These are phyloP conservation scores for Lepidochitona cinerea DNA, from an alignment of 2,888 invertebrate species.

Conservation along the genomic window DNA sequence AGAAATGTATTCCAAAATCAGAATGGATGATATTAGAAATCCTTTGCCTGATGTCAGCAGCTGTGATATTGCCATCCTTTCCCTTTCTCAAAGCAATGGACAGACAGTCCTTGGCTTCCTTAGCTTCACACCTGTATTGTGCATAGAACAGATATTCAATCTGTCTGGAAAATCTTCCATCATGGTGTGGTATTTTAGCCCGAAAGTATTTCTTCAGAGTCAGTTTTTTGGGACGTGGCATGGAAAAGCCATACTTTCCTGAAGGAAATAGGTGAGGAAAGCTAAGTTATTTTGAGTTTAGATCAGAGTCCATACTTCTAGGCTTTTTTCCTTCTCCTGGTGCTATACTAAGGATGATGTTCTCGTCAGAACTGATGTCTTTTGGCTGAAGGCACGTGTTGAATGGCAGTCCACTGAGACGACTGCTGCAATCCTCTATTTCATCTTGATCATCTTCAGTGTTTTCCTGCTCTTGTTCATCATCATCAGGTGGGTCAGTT, in stretches of 20 bases:
- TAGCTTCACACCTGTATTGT: constrained; percentile 29
- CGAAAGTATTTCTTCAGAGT: constrained; percentile 25
- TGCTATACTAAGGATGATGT: constrained; percentile 20
- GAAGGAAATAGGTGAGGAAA: constrained; percentile 25
- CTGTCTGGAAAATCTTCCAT: constrained; percentile 29
- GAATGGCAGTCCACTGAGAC: constrained; percentile 20
- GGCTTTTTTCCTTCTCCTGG: constrained; percentile 26
- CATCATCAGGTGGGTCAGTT: background rate
- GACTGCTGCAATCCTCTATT: background rate
- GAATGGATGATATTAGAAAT: background rate
- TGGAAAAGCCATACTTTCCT: constrained; percentile 22
- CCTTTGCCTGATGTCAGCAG: constrained; percentile 18
- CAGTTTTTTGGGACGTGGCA: constrained; percentile 10
- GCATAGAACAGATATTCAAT: constrained; percentile 37
- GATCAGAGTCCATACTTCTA: constrained; percentile 13
- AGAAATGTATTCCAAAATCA: background rate
- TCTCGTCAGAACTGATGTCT: constrained; percentile 18
- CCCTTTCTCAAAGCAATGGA: constrained; percentile 21
- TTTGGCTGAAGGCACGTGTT: constrained; percentile 26
- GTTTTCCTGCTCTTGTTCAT: constrained; percentile 1
- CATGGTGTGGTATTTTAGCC: constrained; percentile 20
- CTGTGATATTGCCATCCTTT: constrained; percentile 19
- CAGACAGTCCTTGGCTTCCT: constrained; percentile 21
- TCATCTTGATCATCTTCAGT: background rate
- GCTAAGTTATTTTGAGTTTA: constrained; percentile 19